Evolutionary conservation across 2,888 invertebrate genomes (phyloP), one percentile per base, ranked within the genome.

Genomic region (Diachrysia chrysitis): DNA sequence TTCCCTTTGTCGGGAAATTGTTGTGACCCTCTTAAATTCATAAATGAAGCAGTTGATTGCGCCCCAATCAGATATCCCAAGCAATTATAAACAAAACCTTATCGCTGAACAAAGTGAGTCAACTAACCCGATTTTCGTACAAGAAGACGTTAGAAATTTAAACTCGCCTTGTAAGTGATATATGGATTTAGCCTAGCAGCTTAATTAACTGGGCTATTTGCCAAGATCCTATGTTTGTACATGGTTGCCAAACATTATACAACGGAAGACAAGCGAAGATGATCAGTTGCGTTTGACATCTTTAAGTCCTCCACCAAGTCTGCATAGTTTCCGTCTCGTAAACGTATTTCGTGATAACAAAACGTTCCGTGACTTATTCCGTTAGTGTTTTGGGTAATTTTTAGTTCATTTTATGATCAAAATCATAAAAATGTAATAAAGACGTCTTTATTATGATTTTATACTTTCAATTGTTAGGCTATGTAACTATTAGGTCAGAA

Each of bases 31-130:
- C 66, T 73, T 65, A 76, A 73, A 73, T 81, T 78, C 70, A 81
- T 81, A 80, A 81, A 76, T 73, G 76, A 81, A 81, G 70, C 78
- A 67, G 73, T 71, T 69, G 58, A 68, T 48, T 56, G 64, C 58
- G 66, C 71, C 70, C 25, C 79, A 55, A 81, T 81, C 81, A 66
- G 81, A 81, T 81, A 81, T 69, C 62, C 63, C 56, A 56, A 69
- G 72, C 69, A 79, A 79, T 79, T 81, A 81, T 69, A 81, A 79
- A 81, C 81, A 81, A 81, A 62, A 62, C 59, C 71, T 78, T 82
- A 82, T 73, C 78, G 71, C 51, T 72, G 35, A 71, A 76, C 69
- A 51, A 51, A 51, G 48, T 51, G 51, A 81, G 73, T 83, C 73
- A 71, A 71, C 71, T 70, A 78, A 71, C 66, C 5, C 71, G 64